A percentile compares a stretch with the other conserved stretches of the same genome.
phyloP scores from a whole-genome alignment of 1,140 invertebrate species.

The Leptinotarsa defecta region DNA sequence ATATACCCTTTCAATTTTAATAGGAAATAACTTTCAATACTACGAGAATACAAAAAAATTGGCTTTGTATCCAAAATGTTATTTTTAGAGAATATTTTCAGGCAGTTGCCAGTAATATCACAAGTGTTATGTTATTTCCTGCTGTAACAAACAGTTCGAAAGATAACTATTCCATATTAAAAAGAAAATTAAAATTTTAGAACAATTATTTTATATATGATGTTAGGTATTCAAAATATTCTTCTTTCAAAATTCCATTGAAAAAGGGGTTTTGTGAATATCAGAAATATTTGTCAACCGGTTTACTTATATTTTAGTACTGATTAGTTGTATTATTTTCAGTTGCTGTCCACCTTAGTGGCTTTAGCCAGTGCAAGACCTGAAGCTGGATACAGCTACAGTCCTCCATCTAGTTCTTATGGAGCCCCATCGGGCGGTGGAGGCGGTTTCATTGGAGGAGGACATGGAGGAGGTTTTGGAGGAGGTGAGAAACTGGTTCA shows the following conservation, averaged over 20 bases:
- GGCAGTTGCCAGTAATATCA: too few relatives aligned
- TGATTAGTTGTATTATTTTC: slow-evolving; percentile 28
- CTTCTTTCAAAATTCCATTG: background rate
- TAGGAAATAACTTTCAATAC: background rate
- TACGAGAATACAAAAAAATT: too few relatives aligned
- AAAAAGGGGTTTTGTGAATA: background rate
- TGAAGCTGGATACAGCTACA: slow-evolving; percentile 57
- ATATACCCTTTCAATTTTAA: too few relatives aligned
- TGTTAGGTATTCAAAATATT: background rate
- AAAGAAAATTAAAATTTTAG: too few relatives aligned
- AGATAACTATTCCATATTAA: too few relatives aligned
- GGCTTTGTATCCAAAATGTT: too few relatives aligned
- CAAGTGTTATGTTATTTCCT: too few relatives aligned
- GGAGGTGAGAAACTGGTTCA: slow-evolving; percentile 27
- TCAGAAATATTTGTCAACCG: background rate
- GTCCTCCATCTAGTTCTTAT: slow-evolving; percentile 55
- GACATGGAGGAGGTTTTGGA: slow-evolving; percentile 38
- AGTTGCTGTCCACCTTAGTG: slow-evolving; percentile 53
- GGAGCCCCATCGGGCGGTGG: slow-evolving; percentile 53
- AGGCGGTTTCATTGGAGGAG: slow-evolving; percentile 44
- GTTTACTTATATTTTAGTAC: too few relatives aligned
- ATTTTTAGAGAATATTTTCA: too few relatives aligned
- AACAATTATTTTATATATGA: too few relatives aligned
- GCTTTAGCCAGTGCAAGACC: slow-evolving; percentile 54
- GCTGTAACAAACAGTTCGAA: too few relatives aligned